Conservation (phyloP, 2,888 invertebrate genomes). For the Dromius quadrimaculatus region DNA sequence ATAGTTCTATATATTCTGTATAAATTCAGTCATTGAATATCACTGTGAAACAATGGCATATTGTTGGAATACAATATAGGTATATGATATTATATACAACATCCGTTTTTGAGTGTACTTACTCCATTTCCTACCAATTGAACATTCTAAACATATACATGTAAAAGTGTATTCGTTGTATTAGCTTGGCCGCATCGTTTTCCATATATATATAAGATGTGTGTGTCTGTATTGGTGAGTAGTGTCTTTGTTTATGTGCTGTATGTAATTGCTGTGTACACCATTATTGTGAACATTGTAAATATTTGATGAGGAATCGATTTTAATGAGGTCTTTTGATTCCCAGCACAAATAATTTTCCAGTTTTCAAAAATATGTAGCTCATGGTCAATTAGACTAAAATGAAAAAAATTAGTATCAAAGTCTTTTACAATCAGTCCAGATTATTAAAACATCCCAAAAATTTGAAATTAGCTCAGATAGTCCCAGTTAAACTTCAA, state of each 20-base stretch:
- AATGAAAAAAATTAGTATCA: too few species aligned
- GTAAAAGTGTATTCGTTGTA: conserved; percentile 52
- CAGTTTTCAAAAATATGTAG: too few species aligned
- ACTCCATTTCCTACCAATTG: conserved; percentile 30
- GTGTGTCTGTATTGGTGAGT: conserved; percentile 12
- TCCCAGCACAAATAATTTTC: too few species aligned
- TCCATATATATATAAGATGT: conserved; percentile 33
- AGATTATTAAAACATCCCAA: too few species aligned
- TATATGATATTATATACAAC: conserved; percentile 43
- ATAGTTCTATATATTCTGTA: conserved; percentile 4
- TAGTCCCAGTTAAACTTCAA: too few species aligned
- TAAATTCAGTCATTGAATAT: conserved; percentile 27
- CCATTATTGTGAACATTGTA: background rate
- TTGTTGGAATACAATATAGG: conserved; percentile 48
- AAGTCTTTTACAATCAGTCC: too few species aligned
- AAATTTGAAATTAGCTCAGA: too few species aligned
- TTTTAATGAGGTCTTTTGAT: too few species aligned
- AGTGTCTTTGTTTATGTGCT: too few species aligned
- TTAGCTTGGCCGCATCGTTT: conserved; percentile 50
- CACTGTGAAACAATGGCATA: conserved; percentile 39
- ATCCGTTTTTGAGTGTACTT: conserved; percentile 33
- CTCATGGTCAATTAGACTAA: too few species aligned
- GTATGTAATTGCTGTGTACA: background rate
- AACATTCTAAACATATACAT: conserved; percentile 47
- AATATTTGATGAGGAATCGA: background rate